Base-by-base conservation (phyloP, 2,888 invertebrate species). In the Drosophila paramelanica region DNA sequence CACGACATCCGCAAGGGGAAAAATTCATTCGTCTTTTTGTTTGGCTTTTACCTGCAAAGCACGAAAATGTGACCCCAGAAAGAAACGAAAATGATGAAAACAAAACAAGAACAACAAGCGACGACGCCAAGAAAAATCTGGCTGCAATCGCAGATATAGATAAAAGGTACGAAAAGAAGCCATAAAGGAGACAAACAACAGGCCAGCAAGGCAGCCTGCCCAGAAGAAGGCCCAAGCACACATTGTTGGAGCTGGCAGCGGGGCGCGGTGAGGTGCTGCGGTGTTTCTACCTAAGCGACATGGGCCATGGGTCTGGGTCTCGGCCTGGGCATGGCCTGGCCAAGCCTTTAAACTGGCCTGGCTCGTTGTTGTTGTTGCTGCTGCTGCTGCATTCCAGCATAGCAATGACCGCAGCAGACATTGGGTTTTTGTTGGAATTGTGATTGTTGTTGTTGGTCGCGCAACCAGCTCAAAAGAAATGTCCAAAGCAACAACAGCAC, bases 181-280 rank as follows among this genome's bases (percentile, higher is more conserved):
- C 74, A 79, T 85, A 89, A 86, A 86, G 80, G 89, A 86, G 89
- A 86, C 88, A 88, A 85, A 88, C 89, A 83, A 86, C 77, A 62
- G 58, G 68, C 66, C 74, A 67, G 68, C 71, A 67, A 67, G 56
- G 55, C 76, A 74, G 39, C 14, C 43, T 52, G 13, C 23, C 55
- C n/a, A 36, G 33, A 36, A 36, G 20, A 36, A 46, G 51, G 45
- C 49, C 38, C 27, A 51, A 67, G 49, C 23, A 70, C 52, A 52
- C 45, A 42, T 25, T 23, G 47, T 67, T 64, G 72, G 77, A 69
- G 73, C 66, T 33, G 46, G 31, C 47, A 36, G 42, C 20, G 20
- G 23, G 49, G 58, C 53, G 66, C 55, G 50, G 47, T 33, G 2
- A 23, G 23, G 23, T 23, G 23, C 4, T 23, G 23, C 23, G 50